phyloP scores from a whole-genome alignment of 2,797 vertebrate genomes.

The Catostomus latipinnis region DNA sequence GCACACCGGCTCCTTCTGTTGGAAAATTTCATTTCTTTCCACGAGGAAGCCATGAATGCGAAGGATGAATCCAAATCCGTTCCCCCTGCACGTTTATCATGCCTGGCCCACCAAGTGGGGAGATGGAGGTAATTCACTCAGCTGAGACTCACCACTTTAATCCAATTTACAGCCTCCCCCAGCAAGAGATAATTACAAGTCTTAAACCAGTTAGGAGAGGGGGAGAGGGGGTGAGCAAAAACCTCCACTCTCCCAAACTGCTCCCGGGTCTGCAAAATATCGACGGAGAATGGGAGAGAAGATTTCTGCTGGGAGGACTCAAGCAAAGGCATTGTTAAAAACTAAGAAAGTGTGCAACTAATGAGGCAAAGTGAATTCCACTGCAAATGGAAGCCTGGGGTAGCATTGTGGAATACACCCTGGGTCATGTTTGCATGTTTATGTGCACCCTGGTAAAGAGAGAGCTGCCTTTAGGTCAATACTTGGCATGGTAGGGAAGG shows the following conservation, averaged over 20 bases:
- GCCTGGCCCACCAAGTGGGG: constrained; percentile 92
- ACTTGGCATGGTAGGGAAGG: neutral
- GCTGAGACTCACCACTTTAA: constrained; percentile 93
- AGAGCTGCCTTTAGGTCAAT: constrained; percentile 37
- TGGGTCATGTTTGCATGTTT: constrained; percentile 66
- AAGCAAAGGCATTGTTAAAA: constrained; percentile 81
- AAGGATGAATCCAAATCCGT: constrained; percentile 92
- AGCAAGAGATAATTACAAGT: constrained; percentile 94
- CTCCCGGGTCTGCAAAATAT: constrained; percentile 76
- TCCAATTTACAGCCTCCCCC: constrained; percentile 95
- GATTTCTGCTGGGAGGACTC: constrained; percentile 76
- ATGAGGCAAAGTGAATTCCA: constrained; percentile 80
- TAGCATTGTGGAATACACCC: constrained; percentile 71
- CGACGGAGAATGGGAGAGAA: constrained; percentile 66
- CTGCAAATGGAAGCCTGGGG: constrained; percentile 72
- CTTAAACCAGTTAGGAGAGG: constrained; percentile 86
- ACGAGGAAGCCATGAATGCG: constrained; percentile 90
- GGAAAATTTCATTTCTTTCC: constrained; percentile 93
- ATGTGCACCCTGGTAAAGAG: constrained; percentile 22
- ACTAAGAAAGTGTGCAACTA: constrained; percentile 82
- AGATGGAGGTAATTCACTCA: constrained; percentile 88
- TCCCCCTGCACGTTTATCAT: constrained; percentile 92
- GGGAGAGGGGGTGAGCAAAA: constrained; percentile 64
- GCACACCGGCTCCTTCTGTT: constrained; percentile 89
- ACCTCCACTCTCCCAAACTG: constrained; percentile 79